Evolutionary conservation across 2,888 invertebrate genomes (phyloP).

Genomic region (Pherbina coryleti): DNA sequence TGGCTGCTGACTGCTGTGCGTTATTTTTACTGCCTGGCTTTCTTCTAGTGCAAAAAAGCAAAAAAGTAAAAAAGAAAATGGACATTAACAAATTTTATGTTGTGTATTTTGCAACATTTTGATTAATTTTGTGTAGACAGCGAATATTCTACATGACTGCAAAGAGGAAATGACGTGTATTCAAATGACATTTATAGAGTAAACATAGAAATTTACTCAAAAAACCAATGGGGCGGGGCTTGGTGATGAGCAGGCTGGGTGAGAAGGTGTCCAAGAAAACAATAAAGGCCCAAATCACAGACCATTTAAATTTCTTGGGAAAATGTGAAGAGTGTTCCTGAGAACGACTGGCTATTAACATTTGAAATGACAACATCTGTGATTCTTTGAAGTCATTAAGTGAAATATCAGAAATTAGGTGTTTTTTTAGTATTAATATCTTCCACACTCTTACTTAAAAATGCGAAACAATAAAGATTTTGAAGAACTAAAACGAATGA

Average conservation of each 20-base stretch:
- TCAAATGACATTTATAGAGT: slow-evolving; percentile 31
- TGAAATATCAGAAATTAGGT: too few relatives aligned
- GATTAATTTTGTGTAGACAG: slow-evolving; percentile 65
- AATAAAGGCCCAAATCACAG: slow-evolving; percentile 1
- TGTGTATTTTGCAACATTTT: slow-evolving; percentile 49
- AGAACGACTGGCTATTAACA: too few relatives aligned
- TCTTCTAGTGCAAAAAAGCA: not conserved
- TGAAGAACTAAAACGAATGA: too few relatives aligned
- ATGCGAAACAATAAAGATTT: too few relatives aligned
- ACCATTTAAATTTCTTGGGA: not conserved
- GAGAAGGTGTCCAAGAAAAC: not conserved
- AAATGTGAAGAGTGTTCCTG: not conserved
- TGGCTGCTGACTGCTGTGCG: not conserved
- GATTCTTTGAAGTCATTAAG: too few relatives aligned
- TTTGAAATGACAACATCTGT: too few relatives aligned
- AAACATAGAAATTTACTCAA: slow-evolving; percentile 9
- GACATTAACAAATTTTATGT: slow-evolving; percentile 22
- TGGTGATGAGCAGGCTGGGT: too few relatives aligned
- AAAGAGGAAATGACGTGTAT: slow-evolving; percentile 59
- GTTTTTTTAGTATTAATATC: too few relatives aligned
- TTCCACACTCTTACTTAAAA: too few relatives aligned
- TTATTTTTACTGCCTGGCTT: not conserved
- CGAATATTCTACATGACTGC: slow-evolving; percentile 56
- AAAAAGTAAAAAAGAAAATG: not conserved
- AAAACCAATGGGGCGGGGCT: not conserved